Base-by-base conservation (phyloP, 2,797 vertebrate genomes). In the Aldrovandia affinis region DNA sequence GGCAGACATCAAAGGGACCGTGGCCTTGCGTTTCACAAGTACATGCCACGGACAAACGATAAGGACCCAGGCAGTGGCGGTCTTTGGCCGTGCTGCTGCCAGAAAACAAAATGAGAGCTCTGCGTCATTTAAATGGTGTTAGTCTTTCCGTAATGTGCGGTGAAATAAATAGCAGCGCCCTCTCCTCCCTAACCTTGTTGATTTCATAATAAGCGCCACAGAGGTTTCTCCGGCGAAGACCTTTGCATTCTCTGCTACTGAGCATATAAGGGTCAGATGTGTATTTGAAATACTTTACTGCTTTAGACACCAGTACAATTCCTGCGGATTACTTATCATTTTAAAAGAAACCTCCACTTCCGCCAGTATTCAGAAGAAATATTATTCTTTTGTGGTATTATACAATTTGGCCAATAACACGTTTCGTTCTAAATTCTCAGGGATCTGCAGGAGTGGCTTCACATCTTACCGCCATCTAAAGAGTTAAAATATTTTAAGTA, bases 1-100 rank as follows among this genome's bases (percentile, higher is more conserved):
- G 39, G 73, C 73, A 77, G 39, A 77, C 73, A 47, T 77, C 73
- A 77, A 77, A 77, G 12, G 22, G 7, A n/a, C 25, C 33, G 73
- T n/a, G 73, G 73, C 39, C 42, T 25, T 77, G 73, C 73, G 25
- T 1, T n/a, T 77, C 73, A n/a, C 39, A 77, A 77, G 73, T 44
- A 25, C 42, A 42, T 25, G n/a, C 42, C 25, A 42, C 47, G 42
- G 73, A n/a, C 42, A n/a, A 42, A 77, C 33, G 73, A 77, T 77
- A 77, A 77, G 73, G 20, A 42, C 8, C 25, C 42, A n/a, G 73
- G 22, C 73, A 44, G 73, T 75, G 20, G 25, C 42, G n/a, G 20
- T 28, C 39, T 47, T 42, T 12, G 73, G 39, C 73, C 47, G 42
- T 25, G 25, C 73, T 44, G 33, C 33, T 25, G 73, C 22, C 22